Percentiles rank a stretch among this genome's conserved stretches.
phyloP scores from a whole-genome alignment of 2,113 vertebrate genomes.

The Pedetes capensis region DNA sequence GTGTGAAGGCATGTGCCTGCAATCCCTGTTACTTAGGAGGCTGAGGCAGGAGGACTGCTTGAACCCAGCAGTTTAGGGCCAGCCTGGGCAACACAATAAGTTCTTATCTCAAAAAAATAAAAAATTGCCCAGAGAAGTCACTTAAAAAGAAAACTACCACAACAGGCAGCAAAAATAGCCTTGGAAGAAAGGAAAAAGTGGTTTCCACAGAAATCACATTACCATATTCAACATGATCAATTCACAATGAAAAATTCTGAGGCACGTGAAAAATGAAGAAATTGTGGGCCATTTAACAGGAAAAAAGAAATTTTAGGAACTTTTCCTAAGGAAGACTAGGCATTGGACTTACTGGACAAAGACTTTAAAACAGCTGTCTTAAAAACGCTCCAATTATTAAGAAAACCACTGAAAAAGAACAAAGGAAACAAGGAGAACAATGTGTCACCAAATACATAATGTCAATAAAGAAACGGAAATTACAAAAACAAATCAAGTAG shows the following conservation, averaged over 20 bases:
- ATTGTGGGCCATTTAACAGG: neutral
- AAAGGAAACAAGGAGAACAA: neutral
- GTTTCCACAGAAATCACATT: neutral
- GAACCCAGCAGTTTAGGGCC: neutral
- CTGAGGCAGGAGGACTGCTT: neutral
- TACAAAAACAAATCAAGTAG: neutral
- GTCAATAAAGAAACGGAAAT: neutral
- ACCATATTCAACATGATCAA: neutral
- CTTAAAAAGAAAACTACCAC: neutral
- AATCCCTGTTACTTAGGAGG: neutral
- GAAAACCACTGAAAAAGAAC: neutral
- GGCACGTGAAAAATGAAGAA: neutral
- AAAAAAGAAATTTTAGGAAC: neutral
- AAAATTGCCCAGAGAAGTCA: neutral
- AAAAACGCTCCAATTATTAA: neutral
- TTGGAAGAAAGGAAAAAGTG: neutral
- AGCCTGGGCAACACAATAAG: no score
- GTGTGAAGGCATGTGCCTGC: no score
- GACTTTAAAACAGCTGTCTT: no score
- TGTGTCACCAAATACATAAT: neutral
- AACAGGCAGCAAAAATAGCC: neutral
- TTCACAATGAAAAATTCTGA: neutral
- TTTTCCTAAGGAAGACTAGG: neutral
- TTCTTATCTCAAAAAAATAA: neutral
- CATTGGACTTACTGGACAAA: no score